Evolutionary conservation across 2,888 invertebrate genomes (phyloP).

Genomic region (Melieria picta): DNA sequence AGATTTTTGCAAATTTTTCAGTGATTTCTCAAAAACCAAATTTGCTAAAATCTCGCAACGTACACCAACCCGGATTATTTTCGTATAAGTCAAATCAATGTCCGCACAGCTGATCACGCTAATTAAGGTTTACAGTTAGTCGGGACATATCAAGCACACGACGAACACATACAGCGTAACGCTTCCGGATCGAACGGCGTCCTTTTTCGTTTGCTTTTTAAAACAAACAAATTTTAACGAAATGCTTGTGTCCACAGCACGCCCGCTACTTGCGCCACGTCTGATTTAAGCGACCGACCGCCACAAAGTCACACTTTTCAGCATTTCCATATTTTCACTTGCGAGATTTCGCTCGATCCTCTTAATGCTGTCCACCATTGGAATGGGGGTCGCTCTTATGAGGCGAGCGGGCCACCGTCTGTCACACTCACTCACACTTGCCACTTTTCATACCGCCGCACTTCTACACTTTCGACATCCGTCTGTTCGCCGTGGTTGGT

Average conservation of each 20-base stretch:
- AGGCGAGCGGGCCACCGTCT: neutral
- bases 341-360: slow-evolving; percentile 8
- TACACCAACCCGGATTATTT: too few species aligned
- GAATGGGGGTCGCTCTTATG: too few species aligned
- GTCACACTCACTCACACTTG: neutral
- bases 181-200: neutral
- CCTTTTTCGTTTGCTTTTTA: too few species aligned
- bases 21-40: too few species aligned
- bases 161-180: neutral
- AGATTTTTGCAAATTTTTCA: too few species aligned
- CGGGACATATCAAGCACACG: neutral
- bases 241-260: neutral
- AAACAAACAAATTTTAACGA: too few species aligned
- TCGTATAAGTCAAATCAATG: neutral
- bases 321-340: slow-evolving; percentile 8
- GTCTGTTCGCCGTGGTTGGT: slow-evolving; percentile 7
- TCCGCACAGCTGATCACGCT: slow-evolving; percentile 2
- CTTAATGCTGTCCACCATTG: neutral
- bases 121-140: slow-evolving; percentile 2
- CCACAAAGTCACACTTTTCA: slow-evolving; percentile 18
- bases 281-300: slow-evolving; percentile 21
- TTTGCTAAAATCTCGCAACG: too few species aligned
- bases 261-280: neutral
- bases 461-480: slow-evolving; percentile 14
- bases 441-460: neutral